Percentiles rank a stretch among this genome's conserved stretches.
Conservation (phyloP, 2,888 invertebrate species). For the Spodoptera exigua region DNA sequence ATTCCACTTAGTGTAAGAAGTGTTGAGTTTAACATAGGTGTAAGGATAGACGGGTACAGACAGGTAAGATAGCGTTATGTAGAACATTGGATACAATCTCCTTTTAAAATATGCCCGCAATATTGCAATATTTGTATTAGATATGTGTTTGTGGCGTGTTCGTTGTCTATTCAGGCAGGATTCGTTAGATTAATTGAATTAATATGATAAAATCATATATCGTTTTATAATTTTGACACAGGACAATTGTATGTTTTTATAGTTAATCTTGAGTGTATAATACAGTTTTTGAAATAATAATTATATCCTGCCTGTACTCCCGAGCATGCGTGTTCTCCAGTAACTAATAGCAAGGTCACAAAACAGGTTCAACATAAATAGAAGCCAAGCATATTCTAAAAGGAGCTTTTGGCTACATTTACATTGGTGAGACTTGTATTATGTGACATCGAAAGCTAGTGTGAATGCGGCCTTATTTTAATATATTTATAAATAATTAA, state of each 20-base stretch:
- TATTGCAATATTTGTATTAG: neutral
- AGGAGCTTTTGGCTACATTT: constrained; percentile 81
- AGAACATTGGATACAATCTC: constrained; percentile 69
- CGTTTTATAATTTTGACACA: neutral
- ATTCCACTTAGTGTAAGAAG: constrained; percentile 85
- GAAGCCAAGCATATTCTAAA: constrained; percentile 77
- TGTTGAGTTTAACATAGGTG: constrained; percentile 75
- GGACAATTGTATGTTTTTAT: neutral
- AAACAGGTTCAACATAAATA: constrained; percentile 60
- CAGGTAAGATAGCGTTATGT: constrained; percentile 65
- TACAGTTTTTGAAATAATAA: neutral
- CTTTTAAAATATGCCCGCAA: constrained; percentile 76
- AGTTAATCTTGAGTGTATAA: neutral
- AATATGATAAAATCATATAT: constrained; percentile 12
- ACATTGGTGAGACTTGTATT: constrained; percentile 80
- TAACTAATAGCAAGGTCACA: constrained; percentile 71
- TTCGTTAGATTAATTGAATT: neutral
- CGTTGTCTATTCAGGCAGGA: neutral
- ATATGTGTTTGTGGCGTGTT: constrained; percentile 17
- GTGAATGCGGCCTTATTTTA: constrained; percentile 84
- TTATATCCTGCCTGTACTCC: constrained; percentile 3
- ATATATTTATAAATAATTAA: constrained; percentile 66
- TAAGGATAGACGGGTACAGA: constrained; percentile 81
- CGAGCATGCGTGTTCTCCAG: constrained; percentile 16
- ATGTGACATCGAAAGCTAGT: constrained; percentile 83